Evolutionary conservation across 2,888 invertebrate species (phyloP), one percentile per base, ranked within the genome.

Genomic region (Leucozona laternaria): DNA sequence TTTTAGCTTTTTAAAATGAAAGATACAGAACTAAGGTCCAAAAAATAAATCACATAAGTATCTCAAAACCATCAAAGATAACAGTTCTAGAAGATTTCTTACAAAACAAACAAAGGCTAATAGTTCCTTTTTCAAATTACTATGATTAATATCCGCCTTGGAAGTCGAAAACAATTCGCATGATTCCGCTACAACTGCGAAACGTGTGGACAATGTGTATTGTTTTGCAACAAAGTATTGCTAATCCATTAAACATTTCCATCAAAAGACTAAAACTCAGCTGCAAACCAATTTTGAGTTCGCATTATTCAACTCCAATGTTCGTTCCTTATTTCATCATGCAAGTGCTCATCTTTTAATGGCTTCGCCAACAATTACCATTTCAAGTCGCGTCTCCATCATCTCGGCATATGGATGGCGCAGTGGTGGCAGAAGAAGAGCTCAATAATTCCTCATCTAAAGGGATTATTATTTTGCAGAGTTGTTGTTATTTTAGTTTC

Each of bases 311-410:
- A 20, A 34, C 60, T 53, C 11, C 20, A 17, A 53, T 7, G 17
- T 45, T 15, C 2, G 43, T 28, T 8, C 2, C 48, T 20, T 20
- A 15, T 25, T 25, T 45, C 55, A 60, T 45, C 55, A 60, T 72
- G 17, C 64, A 78, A 73, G 57, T 58, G 70, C 64, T 66, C 84
- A 76, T 85, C 80, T 60, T 68, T 73, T 77, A 80, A 85, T 80
- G 80, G 60, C 34, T 22, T 53, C 25, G 7, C 55, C 81, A 45
- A 81, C 81, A 86, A 86, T 86, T 86, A 81, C 85, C 70, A 86
- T 86, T 78, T 70, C 70, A 73, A 50, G 70, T 25, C 31, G 22
- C 40, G 34, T 68, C 20, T 31, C 22, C 17, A 43, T 58, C 22
- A 43, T 10, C 11, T 60, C 10, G 15, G 10, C 11, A n/a, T n/a